Evolutionary conservation across 2,888 invertebrate genomes (phyloP), one percentile per base, ranked within the genome.

Genomic region (Yponomeuta cagnagella): DNA sequence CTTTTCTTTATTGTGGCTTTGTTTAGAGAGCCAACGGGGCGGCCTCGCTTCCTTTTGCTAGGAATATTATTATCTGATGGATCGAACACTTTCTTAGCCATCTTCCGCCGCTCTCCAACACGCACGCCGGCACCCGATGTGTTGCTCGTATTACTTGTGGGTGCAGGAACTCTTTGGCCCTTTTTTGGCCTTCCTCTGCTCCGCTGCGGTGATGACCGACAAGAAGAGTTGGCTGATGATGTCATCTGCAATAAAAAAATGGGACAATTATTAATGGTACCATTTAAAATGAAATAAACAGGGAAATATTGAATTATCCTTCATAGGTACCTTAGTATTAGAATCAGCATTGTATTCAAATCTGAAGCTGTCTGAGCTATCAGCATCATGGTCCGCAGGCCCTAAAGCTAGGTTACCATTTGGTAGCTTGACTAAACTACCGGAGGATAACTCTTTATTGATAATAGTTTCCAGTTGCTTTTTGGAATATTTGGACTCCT

Each of bases 1-100:
- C 83, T 86, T 75, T 93, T 94, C 76, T 94, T 94, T 3, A 94
- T 87, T 4, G 93, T 93, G 66, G 93, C 87, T 81, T 94, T 94
- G 77, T 94, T 94, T 12, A 94, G 84, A 15, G 93, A 93, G 5
- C 94, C 94, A 3, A 94, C 89, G 12, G 95, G 95, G 69, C 95
- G 92, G 1, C 95, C 95, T 72, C 95, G 89, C 85, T 95, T 95
- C 68, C 95, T 89, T 79, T 94, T 94, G 76, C 93, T 93, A 10
- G 96, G 96, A 63, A 96, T 88, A 84, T 96, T 96, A 75, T 95
- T 95, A 78, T 97, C 96, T 0, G 97, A 97, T 2, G 97, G 97
- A 86, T 97, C 97, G 81, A 97, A 97, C 0, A 97, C 96, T 82
- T 96, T 96, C 80, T 96, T 96, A 0, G 96, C 96, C 92, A 96